A percentile compares a stretch with the other conserved stretches of the same genome.
phyloP scores from a whole-genome alignment of 2,113 vertebrate species.

The Entomyzon cyanotis region DNA sequence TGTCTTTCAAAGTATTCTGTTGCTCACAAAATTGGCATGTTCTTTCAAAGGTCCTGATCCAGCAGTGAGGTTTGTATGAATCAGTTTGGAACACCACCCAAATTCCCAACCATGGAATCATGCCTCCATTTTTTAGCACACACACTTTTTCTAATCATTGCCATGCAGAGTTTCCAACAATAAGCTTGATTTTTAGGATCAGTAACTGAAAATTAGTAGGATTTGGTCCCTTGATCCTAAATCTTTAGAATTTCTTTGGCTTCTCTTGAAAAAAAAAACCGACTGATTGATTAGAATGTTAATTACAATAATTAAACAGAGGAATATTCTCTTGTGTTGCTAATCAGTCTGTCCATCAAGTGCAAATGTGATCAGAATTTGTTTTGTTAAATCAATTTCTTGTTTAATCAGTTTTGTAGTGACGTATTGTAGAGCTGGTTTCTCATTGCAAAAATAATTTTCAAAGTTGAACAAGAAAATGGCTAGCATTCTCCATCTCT shows the following conservation, averaged over 20 bases:
- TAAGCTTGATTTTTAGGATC: background rate
- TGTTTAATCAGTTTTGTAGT: background rate
- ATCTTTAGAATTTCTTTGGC: background rate
- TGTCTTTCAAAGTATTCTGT: background rate
- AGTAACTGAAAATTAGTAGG: background rate
- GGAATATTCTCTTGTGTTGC: background rate
- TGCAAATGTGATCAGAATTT: background rate
- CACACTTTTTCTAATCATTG: background rate
- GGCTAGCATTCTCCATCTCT: background rate
- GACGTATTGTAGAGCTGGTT: background rate
- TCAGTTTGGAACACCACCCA: background rate
- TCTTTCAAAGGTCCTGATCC: background rate
- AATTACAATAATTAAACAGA: background rate
- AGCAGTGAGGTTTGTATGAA: background rate
- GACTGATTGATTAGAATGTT: background rate
- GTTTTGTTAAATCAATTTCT: background rate
- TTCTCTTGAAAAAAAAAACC: background rate
- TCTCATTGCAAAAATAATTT: background rate
- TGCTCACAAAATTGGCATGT: background rate
- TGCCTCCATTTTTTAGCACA: background rate
- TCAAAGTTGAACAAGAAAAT: background rate
- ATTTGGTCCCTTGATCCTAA: background rate
- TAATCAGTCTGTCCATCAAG: background rate
- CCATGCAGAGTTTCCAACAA: background rate
- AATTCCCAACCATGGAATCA: background rate